phyloP scores from a whole-genome alignment of 2,797 vertebrate genomes.

The Phyllotis vaccarum region DNA sequence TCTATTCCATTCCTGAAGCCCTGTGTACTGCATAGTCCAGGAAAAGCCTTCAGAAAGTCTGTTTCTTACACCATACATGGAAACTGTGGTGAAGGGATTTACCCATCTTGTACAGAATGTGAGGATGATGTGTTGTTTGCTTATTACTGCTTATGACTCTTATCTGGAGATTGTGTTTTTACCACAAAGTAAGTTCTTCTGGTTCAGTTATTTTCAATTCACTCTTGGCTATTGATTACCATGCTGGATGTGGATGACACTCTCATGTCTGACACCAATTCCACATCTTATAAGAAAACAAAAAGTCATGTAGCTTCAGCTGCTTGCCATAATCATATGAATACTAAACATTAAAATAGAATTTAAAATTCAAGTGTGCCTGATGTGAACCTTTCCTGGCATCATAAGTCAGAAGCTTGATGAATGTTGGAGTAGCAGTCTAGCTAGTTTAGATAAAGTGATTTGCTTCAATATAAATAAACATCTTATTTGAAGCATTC shows the following conservation, averaged over 20 bases:
- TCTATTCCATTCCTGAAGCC: background rate
- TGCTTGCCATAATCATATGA: background rate
- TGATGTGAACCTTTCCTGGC: background rate
- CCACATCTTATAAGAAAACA: background rate
- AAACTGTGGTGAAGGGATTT: background rate
- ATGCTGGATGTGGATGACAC: background rate
- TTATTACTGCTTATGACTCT: background rate
- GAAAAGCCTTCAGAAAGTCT: background rate
- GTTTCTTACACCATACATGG: background rate
- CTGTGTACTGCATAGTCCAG: too few species aligned
- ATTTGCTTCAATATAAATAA: background rate
- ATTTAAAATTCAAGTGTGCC: background rate
- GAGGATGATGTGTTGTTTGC: background rate
- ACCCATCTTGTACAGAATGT: background rate
- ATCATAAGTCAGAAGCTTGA: background rate
- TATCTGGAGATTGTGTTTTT: conserved; percentile 21
- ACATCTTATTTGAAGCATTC: background rate
- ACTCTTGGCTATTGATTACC: background rate
- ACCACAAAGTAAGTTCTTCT: background rate
- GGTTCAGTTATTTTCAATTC: conserved; percentile 15
- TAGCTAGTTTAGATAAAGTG: background rate
- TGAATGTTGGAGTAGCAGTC: background rate
- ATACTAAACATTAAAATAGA: background rate
- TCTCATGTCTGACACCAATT: background rate
- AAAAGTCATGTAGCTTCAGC: background rate